Percentiles rank a stretch among this genome's conserved stretches.
Conservation (phyloP, 1,140 invertebrate genomes). For the Maniola jurtina region DNA sequence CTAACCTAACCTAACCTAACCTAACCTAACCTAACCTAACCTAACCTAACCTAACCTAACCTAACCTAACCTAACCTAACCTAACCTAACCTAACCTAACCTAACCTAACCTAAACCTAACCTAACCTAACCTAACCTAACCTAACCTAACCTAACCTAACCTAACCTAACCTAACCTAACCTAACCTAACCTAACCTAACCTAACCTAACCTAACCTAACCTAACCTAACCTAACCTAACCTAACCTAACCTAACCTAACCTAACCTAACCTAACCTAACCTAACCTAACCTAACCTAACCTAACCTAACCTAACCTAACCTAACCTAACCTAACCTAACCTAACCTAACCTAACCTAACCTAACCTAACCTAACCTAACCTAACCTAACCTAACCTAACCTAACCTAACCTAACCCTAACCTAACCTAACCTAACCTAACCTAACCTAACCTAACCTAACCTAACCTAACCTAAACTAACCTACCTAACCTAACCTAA, state of each 20-base stretch:
- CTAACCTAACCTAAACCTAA: slow-evolving; percentile 26
- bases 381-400: slow-evolving; percentile 36
- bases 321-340: slow-evolving; percentile 16
- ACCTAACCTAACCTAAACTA: slow-evolving; percentile 37
- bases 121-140: slow-evolving; percentile 33
- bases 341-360: slow-evolving; percentile 34
- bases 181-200: slow-evolving; percentile 35
- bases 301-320: slow-evolving; percentile 28
- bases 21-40: slow-evolving; percentile 17
- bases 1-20: slow-evolving; percentile 17
- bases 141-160: slow-evolving; percentile 31
- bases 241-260: slow-evolving; percentile 41
- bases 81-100: slow-evolving; percentile 15
- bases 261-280: slow-evolving; percentile 39
- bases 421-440: slow-evolving; percentile 37
- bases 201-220: slow-evolving; percentile 24
- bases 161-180: slow-evolving; percentile 35
- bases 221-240: slow-evolving; percentile 41
- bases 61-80: slow-evolving; percentile 31
- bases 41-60: slow-evolving; percentile 28
- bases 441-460: slow-evolving; percentile 36
- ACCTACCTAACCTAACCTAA: slow-evolving; percentile 23
- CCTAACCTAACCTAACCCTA: slow-evolving; percentile 38
- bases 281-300: slow-evolving; percentile 30
- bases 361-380: slow-evolving; percentile 34